Evolutionary conservation across 1,140 invertebrate species (phyloP), one percentile per base, ranked within the genome.

Genomic region (Macrobrachium nipponense): DNA sequence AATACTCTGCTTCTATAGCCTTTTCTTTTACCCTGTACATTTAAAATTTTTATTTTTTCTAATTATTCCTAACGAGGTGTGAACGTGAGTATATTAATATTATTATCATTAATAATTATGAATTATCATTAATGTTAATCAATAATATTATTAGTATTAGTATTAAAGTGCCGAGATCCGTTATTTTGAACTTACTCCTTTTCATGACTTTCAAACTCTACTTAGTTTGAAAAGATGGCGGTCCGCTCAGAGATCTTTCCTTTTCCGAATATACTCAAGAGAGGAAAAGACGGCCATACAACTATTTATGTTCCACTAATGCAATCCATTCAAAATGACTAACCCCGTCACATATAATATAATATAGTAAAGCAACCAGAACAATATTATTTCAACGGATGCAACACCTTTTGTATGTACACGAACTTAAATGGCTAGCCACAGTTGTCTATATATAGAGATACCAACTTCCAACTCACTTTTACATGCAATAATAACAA

Each of bases 401-500:
- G 66, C 70, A 82, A 75, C 23, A 58, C 58, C 66, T 75, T 72
- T 61, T 73, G 73, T 61, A 75, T 82, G 62, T 75, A 82, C 80
- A 82, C 23, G 70, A 81, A 36, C 64, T 70, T 60, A 62, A 82
- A 72, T 82, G 51, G 58, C 70, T 82, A 82, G 61, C 78, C 78
- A 80, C 78, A 66, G 61, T 62, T 66, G 20, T 82, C 58, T 82
- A 61, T 80, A 80, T 80, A 64, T 80, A 80, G 27, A 75, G 75
- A 82, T 82, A 82, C 80, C 61, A 82, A 59, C 70, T 82, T 75
- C 80, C 68, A 59, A 51, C 61, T 59, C 68, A 51, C 59, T 68
- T 73, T 82, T 59, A 82, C 80, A 82, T 82, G 80, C 80, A 82
- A 75, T 75, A 82, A 75, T 75, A 75, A 75, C 80, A 64, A 75